A percentile compares a stretch with the other conserved stretches of the same genome.
These are phyloP conservation scores for Apamea epomidion DNA, from an alignment of 2,888 invertebrate genomes.

Conservation along the genomic window DNA sequence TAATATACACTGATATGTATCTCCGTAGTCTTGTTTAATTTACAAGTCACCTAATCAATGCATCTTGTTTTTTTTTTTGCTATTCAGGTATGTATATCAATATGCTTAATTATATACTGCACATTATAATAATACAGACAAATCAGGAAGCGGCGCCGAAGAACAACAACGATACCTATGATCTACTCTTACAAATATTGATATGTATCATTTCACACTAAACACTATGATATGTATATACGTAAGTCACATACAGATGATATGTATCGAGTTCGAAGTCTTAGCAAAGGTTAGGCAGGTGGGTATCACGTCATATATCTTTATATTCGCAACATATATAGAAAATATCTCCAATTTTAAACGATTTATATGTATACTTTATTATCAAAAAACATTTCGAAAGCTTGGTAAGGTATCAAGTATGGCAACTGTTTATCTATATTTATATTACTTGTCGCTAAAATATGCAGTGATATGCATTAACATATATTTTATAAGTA, in stretches of 20 bases:
- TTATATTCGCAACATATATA: constrained; percentile 64
- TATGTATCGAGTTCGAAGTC: constrained; percentile 77
- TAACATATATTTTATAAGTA: constrained; percentile 5
- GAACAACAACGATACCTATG: constrained; percentile 88
- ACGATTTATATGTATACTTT: constrained; percentile 52
- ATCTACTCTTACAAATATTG: constrained; percentile 81
- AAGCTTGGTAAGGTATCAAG: constrained; percentile 61
- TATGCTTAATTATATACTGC: not conserved
- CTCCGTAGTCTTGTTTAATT: constrained; percentile 8
- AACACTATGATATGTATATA: constrained; percentile 71
- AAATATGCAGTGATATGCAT: constrained; percentile 36
- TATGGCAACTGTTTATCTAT: constrained; percentile 63
- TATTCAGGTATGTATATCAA: not conserved
- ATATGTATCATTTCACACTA: constrained; percentile 76
- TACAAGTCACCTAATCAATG: not conserved
- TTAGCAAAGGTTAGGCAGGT: constrained; percentile 71
- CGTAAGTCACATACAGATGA: constrained; percentile 77
- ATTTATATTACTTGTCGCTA: constrained; percentile 29
- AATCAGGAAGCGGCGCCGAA: constrained; percentile 81
- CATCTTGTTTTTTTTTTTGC: not conserved
- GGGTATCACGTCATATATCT: constrained; percentile 70
- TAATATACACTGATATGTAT: constrained; percentile 35
- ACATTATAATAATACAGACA: constrained; percentile 18
- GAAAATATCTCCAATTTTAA: constrained; percentile 58
- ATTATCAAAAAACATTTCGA: constrained; percentile 66